These are phyloP conservation scores for Gymnogyps californianus DNA, from an alignment of 2,113 vertebrate genomes.

Conservation along the genomic window DNA sequence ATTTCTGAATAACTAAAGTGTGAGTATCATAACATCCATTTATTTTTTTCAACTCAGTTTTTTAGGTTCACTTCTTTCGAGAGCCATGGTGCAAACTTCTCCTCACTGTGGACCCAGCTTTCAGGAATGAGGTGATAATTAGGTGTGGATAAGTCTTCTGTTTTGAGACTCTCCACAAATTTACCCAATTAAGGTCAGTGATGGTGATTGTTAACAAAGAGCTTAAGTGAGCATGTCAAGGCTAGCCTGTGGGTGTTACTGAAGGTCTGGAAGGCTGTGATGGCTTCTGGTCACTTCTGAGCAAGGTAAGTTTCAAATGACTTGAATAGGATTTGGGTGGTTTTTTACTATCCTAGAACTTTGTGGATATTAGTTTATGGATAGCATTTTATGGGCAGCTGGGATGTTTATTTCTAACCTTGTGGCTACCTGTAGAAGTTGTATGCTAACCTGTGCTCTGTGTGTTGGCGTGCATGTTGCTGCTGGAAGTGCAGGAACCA, in stretches of 20 bases:
- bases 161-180: not conserved
- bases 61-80: not conserved
- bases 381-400: not conserved
- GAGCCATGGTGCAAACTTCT: not conserved
- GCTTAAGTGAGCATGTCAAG: not conserved
- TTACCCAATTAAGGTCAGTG: not conserved
- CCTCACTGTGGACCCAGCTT: not conserved
- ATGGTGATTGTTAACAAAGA: not conserved
- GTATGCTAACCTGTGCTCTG: not conserved
- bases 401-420: not conserved
- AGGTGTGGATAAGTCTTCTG: not conserved
- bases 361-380: not conserved
- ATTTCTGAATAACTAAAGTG: not conserved
- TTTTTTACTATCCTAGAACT: not conserved
- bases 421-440: not conserved
- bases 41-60: not conserved
- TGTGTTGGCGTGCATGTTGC: not conserved
- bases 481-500: not conserved
- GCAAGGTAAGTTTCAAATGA: not conserved
- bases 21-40: not conserved
- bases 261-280: not conserved
- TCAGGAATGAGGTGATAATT: not conserved
- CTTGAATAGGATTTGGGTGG: accelerated
- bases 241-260: accelerated
- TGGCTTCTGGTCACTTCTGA: not conserved